These are phyloP conservation scores for Pristionchus japonicus DNA, from an alignment of 2,888 invertebrate genomes.

Conservation along the genomic window DNA sequence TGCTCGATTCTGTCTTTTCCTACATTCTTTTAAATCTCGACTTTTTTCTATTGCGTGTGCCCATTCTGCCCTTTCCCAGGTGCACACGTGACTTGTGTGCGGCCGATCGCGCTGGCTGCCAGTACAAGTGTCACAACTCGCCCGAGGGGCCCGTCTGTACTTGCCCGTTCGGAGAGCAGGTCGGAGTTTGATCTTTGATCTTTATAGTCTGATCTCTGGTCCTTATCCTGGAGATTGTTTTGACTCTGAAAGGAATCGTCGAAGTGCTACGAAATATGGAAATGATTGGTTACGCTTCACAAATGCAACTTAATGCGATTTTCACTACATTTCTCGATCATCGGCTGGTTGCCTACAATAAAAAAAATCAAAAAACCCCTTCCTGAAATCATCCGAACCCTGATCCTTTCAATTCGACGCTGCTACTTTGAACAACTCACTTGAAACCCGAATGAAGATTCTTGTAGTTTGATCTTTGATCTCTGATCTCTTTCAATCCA, in stretches of 20 bases:
- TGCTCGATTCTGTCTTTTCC: not conserved
- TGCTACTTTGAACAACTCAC: too few species aligned
- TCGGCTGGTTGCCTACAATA: not conserved
- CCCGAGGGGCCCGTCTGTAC: conserved; percentile 87
- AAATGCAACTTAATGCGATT: not conserved
- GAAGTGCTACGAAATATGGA: too few species aligned
- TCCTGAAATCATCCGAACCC: too few species aligned
- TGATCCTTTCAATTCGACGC: not conserved
- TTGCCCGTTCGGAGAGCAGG: conserved; percentile 89
- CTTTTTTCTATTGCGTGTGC: not conserved
- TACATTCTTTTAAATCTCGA: not conserved
- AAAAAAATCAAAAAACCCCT: not conserved
- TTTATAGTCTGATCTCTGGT: not conserved
- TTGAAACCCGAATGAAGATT: too few species aligned
- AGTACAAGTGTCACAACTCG: conserved; percentile 76
- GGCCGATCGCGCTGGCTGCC: conserved; percentile 76
- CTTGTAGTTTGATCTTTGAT: not conserved
- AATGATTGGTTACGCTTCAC: not conserved
- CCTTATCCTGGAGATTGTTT: too few species aligned
- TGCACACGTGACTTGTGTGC: conserved; percentile 75
- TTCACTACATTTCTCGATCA: not conserved
- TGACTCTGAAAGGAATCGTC: too few species aligned
- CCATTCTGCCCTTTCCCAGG: conserved; percentile 22
- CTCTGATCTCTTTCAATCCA: conserved; percentile 44
- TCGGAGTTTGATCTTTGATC: conserved; percentile 76